Percentiles rank a stretch among this genome's conserved stretches.
These are phyloP conservation scores for Parascotia fuliginaria DNA, from an alignment of 2,888 invertebrate genomes.

Conservation along the genomic window DNA sequence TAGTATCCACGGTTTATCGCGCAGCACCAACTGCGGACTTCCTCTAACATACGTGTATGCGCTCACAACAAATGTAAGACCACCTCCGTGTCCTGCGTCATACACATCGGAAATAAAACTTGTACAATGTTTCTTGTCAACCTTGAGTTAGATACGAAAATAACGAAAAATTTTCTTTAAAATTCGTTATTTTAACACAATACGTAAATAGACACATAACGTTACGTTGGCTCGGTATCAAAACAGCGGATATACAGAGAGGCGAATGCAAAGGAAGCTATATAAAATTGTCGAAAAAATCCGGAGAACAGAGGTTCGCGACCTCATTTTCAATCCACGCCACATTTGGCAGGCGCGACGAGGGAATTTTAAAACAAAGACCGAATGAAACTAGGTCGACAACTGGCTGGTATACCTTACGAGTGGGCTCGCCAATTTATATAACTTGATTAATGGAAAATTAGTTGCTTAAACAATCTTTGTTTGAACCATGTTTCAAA, in stretches of 20 bases:
- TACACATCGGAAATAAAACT: neutral
- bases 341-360: conserved; percentile 66
- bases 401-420: conserved; percentile 34
- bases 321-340: conserved; percentile 55
- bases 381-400: conserved; percentile 39
- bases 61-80: neutral
- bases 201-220: conserved; percentile 16
- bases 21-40: neutral
- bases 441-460: conserved; percentile 29
- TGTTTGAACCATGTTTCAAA: too few relatives aligned
- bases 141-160: neutral
- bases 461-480: conserved; percentile 17
- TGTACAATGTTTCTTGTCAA: neutral
- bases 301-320: conserved; percentile 46
- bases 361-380: conserved; percentile 69
- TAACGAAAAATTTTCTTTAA: neutral
- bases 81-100: neutral
- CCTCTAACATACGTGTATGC: neutral
- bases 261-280: conserved; percentile 42
- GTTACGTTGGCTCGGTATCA: conserved; percentile 32
- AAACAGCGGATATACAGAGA: conserved; percentile 27
- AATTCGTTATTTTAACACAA: neutral
- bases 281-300: conserved; percentile 37
- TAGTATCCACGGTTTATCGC: conserved; percentile 34
- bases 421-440: conserved; percentile 32